A percentile compares a stretch with the other conserved stretches of the same genome.
Evolutionary conservation across 2,888 invertebrate species (phyloP).

Genomic region (Lordiphosa fenestrarum): DNA sequence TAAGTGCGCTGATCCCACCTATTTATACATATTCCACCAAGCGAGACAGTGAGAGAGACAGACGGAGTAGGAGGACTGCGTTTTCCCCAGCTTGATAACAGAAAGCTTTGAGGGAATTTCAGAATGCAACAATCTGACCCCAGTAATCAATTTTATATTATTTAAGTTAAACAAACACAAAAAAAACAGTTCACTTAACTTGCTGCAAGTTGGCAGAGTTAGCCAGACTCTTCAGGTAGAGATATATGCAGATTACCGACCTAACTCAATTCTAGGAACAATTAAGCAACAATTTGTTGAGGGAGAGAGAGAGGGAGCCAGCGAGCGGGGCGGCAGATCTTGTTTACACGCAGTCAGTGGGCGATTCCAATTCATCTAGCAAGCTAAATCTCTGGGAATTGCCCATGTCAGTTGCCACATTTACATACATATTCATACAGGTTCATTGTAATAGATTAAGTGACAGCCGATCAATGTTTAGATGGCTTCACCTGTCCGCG

Average conservation of each 20-base stretch:
- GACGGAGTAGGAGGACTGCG: not conserved
- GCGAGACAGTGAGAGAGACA: no score
- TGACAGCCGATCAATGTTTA: conserved; percentile 2
- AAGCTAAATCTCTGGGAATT: not conserved
- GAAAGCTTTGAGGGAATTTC: not conserved
- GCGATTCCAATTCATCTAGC: no score
- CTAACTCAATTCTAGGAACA: conserved; percentile 10
- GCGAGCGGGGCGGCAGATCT: not conserved
- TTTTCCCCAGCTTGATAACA: conserved; percentile 5
- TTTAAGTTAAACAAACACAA: no score
- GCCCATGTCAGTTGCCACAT: conserved; percentile 1
- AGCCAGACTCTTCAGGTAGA: no score
- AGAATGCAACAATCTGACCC: not conserved
- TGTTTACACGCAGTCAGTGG: not conserved
- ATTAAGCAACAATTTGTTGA: not conserved
- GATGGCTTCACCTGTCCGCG: conserved; percentile 2
- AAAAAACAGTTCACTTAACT: no score
- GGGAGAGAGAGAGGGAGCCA: no score
- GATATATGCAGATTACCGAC: not conserved
- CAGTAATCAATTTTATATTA: no score
- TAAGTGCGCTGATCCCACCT: not conserved
- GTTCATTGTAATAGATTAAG: no score
- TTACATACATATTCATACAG: no score
- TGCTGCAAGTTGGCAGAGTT: no score
- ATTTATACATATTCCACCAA: not conserved